Base-by-base conservation (phyloP, 2,113 vertebrate genomes). In the Mesoclemmys tuberculata region DNA sequence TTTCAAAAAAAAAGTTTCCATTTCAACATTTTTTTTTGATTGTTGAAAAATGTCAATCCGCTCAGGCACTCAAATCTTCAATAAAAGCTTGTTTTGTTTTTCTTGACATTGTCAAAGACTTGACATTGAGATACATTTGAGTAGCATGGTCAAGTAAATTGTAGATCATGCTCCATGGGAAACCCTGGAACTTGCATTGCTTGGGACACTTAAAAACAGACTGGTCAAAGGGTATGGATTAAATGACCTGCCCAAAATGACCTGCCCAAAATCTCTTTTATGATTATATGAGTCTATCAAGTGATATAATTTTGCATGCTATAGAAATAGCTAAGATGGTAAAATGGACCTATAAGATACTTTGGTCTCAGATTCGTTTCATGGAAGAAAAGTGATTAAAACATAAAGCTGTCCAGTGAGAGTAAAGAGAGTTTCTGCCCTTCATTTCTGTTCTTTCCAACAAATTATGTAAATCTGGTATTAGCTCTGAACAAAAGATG, bases 1-100 rank as follows among this genome's bases (percentile, higher is more conserved):
- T 82, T 82, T 86, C 27, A 79, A 77, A 31, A 77, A 27, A 51
- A 90, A 48, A 64, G 94, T 84, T 91, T 55, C 68, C 2, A 22
- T 8, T 88, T 91, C 13, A 2, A 92, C 46, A 7, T 58, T 18
- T 74, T 61, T 58, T n/a, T 27, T 64, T 71, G 44, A 71, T 71
- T 6, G 1, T 82, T 71, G 64, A 90, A 85, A 82, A 85, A 82
- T 41, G 77, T 26, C 81, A 82, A 9, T 7, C 27, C 52, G 84
- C 19, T 68, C 29, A 13, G 31, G 8, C 84, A 27, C 27, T 79
- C n/a, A 71, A 85, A 22, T 3, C 55, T 87, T 84, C 41, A 78
- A 56, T 3, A 83, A 91, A 77, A 80, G 38, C 68, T 9, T 1
- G 8, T 1, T n/a, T 6, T 6, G 54, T 92, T 68, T 87, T 80